Evolutionary conservation across 2,113 vertebrate species (phyloP), one percentile per base, ranked within the genome.

Genomic region (Galemys pyrenaicus): DNA sequence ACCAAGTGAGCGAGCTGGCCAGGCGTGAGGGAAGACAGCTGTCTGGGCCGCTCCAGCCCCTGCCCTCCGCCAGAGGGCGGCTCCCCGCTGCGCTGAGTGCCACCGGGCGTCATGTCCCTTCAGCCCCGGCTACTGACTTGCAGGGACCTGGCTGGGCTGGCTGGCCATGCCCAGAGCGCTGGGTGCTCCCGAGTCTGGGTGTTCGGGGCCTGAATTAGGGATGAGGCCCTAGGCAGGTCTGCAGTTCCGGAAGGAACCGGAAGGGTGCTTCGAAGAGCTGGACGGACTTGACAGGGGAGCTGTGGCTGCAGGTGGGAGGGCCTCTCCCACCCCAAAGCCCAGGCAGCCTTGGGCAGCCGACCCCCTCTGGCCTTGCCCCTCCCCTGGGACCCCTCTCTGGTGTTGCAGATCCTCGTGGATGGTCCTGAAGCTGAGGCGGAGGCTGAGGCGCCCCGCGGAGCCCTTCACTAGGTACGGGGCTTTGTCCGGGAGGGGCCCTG

Each of bases 331-430:
- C 78, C 56, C 37, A 16, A 56, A 9, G 13, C 2, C 1, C 0
- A 6, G 71, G 32, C 26, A 4, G 9, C 12, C 2, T n/a, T 54
- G 17, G 26, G 64, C 7, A 9, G 26, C 28, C 6, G 13, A 56
- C 54, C 89, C 3, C n/a, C 46, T 58, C n/a, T 30, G 37, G 5
- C 6, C 93, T n/a, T 0, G 11, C 58, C 15, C 39, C 51, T 70
- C 32, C 8, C 5, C 17, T 0, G 6, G 58, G 24, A 20, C 2
- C 19, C 5, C 3, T 39, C 73, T 87, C 6, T 46, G 68, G 73
- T 32, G 6, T 80, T 91, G 10, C 96, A 99, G 98, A 51, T 98
- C 98, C 6, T 71, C 98, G 91, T 95, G 98, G 90, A 87, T 94
- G 51, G 62, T 98, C 90, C 37, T 85, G 80, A 97, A 15, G 87